Conservation (phyloP, 2,888 invertebrate species). For the Euzophera pinguis region DNA sequence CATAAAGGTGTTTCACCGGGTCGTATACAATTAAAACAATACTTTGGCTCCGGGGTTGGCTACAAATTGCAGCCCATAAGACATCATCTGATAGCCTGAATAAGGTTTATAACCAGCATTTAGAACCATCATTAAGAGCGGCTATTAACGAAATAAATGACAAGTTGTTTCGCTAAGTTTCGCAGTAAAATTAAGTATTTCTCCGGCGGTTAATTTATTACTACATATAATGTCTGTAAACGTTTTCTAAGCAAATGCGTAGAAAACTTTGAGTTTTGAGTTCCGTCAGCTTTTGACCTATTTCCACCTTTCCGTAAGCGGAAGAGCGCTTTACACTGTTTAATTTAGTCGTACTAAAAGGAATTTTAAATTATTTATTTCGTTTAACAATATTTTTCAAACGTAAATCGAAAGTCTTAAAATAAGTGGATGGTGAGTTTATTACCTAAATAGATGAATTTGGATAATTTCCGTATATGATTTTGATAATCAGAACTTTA, state of each 20-base stretch:
- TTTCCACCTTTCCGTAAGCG: conserved; percentile 10
- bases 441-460: too few relatives aligned
- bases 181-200: conserved; percentile 23
- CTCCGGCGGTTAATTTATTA: conserved; percentile 13
- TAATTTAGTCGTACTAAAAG: neutral
- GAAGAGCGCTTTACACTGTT: conserved; percentile 1
- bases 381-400: too few relatives aligned
- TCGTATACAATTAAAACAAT: neutral
- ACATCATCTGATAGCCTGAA: neutral
- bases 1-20: neutral
- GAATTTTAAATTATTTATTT: neutral
- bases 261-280: conserved; percentile 8
- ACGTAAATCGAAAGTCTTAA: too few relatives aligned
- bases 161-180: conserved; percentile 12
- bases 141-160: conserved; percentile 17
- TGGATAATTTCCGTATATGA: too few relatives aligned
- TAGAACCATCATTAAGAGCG: conserved; percentile 13
- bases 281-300: conserved; percentile 12
- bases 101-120: neutral
- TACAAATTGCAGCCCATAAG: neutral
- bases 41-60: neutral
- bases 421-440: too few relatives aligned
- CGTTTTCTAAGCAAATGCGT: conserved; percentile 21
- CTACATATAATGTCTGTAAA: conserved; percentile 21
- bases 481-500: too few relatives aligned